phyloP scores from a whole-genome alignment of 2,888 invertebrate species.

The Oligia strigilis region DNA sequence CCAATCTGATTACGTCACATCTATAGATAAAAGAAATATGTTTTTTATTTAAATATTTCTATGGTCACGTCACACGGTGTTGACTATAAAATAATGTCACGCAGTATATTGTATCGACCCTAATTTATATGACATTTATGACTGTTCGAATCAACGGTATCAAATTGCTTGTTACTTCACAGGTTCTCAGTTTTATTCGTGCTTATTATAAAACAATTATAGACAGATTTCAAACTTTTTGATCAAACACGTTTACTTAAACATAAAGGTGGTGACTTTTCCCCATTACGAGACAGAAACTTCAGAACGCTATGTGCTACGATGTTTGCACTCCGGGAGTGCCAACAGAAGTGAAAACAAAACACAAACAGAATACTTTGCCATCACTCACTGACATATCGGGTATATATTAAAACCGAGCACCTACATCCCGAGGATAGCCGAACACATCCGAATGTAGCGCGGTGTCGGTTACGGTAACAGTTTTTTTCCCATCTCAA shows the following conservation, averaged over 20 bases:
- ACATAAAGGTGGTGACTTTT: neutral
- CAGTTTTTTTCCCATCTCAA: too few species aligned
- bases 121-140: slow-evolving; percentile 44
- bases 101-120: slow-evolving; percentile 15
- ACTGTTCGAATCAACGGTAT: slow-evolving; percentile 14
- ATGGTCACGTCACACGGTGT: neutral
- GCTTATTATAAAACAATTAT: neutral
- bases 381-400: too few species aligned
- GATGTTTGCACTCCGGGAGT: neutral
- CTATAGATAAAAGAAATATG: neutral
- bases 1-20: slow-evolving; percentile 29
- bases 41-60: neutral
- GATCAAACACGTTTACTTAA: neutral
- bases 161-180: slow-evolving; percentile 12
- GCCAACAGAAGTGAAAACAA: too few species aligned
- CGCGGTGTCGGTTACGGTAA: too few species aligned
- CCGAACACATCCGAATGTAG: too few species aligned
- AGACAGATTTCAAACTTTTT: slow-evolving; percentile 4
- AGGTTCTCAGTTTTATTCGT: slow-evolving; percentile 7
- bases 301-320: neutral
- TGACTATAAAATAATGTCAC: slow-evolving; percentile 25
- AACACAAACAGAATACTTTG: too few species aligned
- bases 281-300: neutral
- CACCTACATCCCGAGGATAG: too few species aligned
- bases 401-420: too few species aligned